These are phyloP conservation scores for Cyprinodon brontotheroides DNA, from an alignment of 2,113 vertebrate genomes.

Conservation along the genomic window DNA sequence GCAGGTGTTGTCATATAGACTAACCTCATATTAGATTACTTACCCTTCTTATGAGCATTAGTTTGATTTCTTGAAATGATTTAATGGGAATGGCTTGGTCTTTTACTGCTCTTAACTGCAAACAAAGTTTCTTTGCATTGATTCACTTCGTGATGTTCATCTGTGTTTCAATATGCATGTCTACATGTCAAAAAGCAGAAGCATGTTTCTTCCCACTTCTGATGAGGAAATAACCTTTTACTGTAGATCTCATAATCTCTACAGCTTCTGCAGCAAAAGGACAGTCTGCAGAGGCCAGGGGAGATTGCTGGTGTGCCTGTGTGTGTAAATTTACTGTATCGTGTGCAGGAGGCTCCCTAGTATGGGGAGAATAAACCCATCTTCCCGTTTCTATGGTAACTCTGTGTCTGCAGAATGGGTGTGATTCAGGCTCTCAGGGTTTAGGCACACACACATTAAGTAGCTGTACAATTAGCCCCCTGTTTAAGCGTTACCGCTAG, in stretches of 20 bases:
- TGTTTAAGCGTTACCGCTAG: conserved; percentile 62
- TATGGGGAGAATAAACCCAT: conserved; percentile 69
- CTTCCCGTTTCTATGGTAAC: conserved; percentile 79
- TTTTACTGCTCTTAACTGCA: conserved; percentile 15
- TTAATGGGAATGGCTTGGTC: background rate
- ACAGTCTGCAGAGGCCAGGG: conserved; percentile 51
- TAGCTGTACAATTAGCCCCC: conserved; percentile 64
- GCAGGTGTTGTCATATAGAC: background rate
- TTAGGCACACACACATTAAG: conserved; percentile 47
- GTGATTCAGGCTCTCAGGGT: conserved; percentile 72
- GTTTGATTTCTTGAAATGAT: background rate
- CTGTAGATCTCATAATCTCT: conserved; percentile 47
- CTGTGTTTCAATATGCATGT: conserved; percentile 11
- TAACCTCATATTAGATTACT: background rate
- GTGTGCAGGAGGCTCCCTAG: conserved; percentile 37
- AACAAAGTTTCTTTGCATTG: conserved; percentile 20
- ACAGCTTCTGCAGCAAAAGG: conserved; percentile 49
- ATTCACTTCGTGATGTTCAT: conserved; percentile 23
- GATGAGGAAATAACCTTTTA: conserved; percentile 42
- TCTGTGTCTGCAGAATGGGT: conserved; percentile 75
- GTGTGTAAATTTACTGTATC: conserved; percentile 42
- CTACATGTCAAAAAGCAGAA: conserved; percentile 52
- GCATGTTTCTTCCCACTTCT: conserved; percentile 56
- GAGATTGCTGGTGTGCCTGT: conserved; percentile 22
- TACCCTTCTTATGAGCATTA: background rate